Conservation (phyloP, 2,113 vertebrate genomes). For the Zapornia atra region DNA sequence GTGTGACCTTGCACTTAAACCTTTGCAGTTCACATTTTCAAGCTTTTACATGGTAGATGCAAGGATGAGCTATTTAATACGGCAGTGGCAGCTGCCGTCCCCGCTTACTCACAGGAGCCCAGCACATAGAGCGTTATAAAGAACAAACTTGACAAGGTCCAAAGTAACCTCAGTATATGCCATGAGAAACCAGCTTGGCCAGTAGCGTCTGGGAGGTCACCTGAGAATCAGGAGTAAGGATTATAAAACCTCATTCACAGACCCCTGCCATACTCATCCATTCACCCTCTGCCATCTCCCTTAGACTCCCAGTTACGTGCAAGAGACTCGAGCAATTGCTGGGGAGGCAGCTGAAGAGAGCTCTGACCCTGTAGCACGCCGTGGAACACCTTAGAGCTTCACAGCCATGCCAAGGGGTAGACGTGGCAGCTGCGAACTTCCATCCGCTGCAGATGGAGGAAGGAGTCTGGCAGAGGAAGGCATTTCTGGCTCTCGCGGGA, state of each 20-base stretch:
- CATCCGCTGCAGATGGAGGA: neutral
- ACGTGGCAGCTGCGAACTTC: neutral
- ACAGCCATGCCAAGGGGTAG: rapidly evolving
- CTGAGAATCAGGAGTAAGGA: neutral
- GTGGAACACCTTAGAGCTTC: neutral
- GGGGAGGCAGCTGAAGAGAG: neutral
- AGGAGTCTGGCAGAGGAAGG: neutral
- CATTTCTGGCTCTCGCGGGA: neutral
- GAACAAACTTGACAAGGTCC: neutral
- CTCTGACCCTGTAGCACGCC: neutral
- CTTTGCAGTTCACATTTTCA: neutral
- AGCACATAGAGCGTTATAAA: neutral
- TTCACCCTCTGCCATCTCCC: rapidly evolving
- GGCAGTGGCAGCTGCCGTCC: neutral
- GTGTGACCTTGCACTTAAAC: neutral
- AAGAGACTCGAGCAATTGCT: neutral
- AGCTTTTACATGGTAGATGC: neutral
- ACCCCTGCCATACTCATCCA: neutral
- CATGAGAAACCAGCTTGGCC: neutral
- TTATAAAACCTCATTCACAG: neutral
- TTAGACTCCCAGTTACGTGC: neutral
- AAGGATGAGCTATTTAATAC: neutral
- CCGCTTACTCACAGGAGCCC: neutral
- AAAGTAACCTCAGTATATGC: neutral
- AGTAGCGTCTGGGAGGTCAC: neutral